Conservation (phyloP, 2,888 invertebrate species). For the Cinara cedri region DNA sequence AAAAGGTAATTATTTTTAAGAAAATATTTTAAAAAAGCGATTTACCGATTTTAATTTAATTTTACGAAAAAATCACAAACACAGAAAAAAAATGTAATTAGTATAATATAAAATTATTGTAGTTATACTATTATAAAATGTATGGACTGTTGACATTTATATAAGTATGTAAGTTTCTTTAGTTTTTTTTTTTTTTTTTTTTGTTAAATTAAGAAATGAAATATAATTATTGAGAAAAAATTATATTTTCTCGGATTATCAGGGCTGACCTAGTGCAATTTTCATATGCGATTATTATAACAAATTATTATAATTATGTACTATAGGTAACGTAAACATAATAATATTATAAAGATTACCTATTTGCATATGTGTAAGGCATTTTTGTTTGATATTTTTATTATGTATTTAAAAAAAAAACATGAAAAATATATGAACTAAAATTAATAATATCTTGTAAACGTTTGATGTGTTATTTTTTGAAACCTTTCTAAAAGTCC, state of each 20-base stretch:
- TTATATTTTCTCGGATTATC: slow-evolving; percentile 45
- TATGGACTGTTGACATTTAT: slow-evolving; percentile 57
- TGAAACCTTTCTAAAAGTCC: not conserved
- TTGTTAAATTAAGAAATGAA: slow-evolving; percentile 6
- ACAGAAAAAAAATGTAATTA: not conserved
- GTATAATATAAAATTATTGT: not conserved
- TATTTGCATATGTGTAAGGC: slow-evolving; percentile 26
- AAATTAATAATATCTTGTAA: not conserved
- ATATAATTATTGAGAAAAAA: slow-evolving; percentile 6
- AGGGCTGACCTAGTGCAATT: slow-evolving; percentile 54
- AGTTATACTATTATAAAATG: not conserved
- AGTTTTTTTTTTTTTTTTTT: slow-evolving; percentile 14
- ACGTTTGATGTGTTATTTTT: not conserved
- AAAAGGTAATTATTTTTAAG: too few species aligned
- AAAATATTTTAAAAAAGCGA: not conserved
- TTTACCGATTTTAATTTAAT: slow-evolving; percentile 9
- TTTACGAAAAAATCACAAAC: not conserved
- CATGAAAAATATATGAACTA: slow-evolving; percentile 21
- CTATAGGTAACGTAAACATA: not conserved
- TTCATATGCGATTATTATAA: slow-evolving; percentile 11
- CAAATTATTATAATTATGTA: not conserved
- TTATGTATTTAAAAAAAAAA: not conserved
- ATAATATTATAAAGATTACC: not conserved
- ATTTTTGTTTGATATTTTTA: slow-evolving; percentile 35
- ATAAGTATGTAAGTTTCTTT: slow-evolving; percentile 1